phyloP scores from a whole-genome alignment of 1,140 invertebrate species.

The Ips typographus region DNA sequence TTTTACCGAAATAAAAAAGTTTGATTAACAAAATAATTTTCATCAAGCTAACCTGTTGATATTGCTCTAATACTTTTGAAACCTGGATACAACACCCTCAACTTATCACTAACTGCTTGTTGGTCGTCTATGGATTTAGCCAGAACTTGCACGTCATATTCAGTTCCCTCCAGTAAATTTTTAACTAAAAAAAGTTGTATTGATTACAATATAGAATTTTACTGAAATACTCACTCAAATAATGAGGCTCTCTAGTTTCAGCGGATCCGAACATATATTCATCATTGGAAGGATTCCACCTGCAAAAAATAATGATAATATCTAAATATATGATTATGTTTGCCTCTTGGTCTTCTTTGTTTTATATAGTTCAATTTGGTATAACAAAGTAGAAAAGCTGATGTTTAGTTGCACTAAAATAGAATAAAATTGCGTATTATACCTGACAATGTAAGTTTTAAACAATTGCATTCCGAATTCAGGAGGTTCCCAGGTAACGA shows the following conservation, averaged over 20 bases:
- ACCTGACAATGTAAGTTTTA: conserved; percentile 60
- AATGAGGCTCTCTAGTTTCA: conserved; percentile 65
- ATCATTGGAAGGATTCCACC: conserved; percentile 61
- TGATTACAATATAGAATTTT: conserved; percentile 10
- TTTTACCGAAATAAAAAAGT: conserved; percentile 3
- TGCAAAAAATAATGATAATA: conserved; percentile 11
- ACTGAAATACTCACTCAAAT: conserved; percentile 54
- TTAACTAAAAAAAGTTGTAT: conserved; percentile 54
- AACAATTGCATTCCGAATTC: conserved; percentile 58
- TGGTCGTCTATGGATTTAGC: conserved; percentile 60
- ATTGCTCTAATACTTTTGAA: conserved; percentile 63
- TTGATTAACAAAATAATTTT: not conserved
- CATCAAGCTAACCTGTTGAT: conserved; percentile 55
- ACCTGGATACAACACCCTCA: conserved; percentile 61
- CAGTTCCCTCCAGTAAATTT: conserved; percentile 64
- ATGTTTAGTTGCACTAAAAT: not conserved
- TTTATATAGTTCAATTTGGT: too few species aligned
- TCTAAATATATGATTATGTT: not conserved
- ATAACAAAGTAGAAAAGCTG: too few species aligned
- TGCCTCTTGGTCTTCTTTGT: too few species aligned
- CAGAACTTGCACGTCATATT: conserved; percentile 68
- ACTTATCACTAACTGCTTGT: conserved; percentile 58
- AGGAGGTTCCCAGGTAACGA: conserved; percentile 74
- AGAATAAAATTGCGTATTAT: not conserved
- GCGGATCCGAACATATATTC: conserved; percentile 60